Conservation (phyloP, 2,797 vertebrate genomes). For the Lophotriccus pileatus region DNA sequence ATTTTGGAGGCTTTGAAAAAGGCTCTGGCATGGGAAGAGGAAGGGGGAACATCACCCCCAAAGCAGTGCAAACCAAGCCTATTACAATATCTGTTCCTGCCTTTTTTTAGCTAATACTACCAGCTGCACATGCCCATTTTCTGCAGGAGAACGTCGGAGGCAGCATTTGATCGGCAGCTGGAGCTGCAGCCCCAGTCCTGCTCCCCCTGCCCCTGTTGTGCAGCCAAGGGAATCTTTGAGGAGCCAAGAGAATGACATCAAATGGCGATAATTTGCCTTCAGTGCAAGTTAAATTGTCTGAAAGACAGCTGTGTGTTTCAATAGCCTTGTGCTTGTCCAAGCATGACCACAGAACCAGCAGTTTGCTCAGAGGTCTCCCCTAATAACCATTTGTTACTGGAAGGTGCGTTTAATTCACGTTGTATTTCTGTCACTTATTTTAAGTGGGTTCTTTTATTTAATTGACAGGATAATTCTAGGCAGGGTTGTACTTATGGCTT, state of each 20-base stretch:
- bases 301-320: slow-evolving; percentile 44
- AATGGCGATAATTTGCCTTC: slow-evolving; percentile 8
- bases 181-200: neutral
- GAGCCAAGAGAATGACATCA: neutral
- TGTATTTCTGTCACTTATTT: slow-evolving; percentile 13
- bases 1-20: neutral
- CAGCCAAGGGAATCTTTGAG: neutral
- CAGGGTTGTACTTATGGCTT: neutral
- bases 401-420: slow-evolving; percentile 2
- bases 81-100: neutral
- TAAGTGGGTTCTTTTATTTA: slow-evolving; percentile 21
- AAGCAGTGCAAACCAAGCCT: neutral
- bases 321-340: neutral
- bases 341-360: slow-evolving; percentile 17
- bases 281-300: slow-evolving; percentile 37
- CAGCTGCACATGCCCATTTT: neutral
- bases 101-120: neutral
- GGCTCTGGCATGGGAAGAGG: neutral
- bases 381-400: slow-evolving; percentile 1
- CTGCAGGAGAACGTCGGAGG: neutral
- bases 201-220: neutral
- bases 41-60: neutral
- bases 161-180: neutral
- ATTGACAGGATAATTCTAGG: slow-evolving; percentile 57
- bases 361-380: slow-evolving; percentile 19